A percentile compares a stretch with the other conserved stretches of the same genome.
phyloP scores from a whole-genome alignment of 2,888 invertebrate genomes.

The Syritta pipiens region DNA sequence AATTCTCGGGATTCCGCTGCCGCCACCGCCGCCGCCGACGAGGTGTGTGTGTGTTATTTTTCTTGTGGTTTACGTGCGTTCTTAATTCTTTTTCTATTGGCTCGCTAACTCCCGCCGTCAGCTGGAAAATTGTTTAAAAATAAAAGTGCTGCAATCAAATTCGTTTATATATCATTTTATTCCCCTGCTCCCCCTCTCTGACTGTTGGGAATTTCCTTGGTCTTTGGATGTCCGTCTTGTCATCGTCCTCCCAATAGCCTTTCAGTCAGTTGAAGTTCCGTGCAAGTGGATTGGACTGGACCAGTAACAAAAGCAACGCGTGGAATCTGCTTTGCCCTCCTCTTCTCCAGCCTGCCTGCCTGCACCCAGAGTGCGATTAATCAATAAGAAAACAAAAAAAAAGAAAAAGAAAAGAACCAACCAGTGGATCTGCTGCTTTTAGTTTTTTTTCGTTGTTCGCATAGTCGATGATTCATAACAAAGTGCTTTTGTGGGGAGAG shows the following conservation, averaged over 20 bases:
- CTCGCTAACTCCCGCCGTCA: neutral
- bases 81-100: neutral
- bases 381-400: slow-evolving; percentile 46
- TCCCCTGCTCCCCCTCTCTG: no score
- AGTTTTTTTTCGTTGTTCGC: slow-evolving; percentile 14
- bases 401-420: neutral
- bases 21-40: neutral
- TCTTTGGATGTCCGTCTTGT: no score
- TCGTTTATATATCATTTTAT: no score
- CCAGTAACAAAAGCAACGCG: slow-evolving; percentile 25
- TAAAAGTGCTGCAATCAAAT: slow-evolving; percentile 12
- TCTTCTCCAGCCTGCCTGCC: no score
- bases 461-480: slow-evolving; percentile 58
- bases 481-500: slow-evolving; percentile 38
- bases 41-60: slow-evolving; percentile 8
- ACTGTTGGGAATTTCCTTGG: no score
- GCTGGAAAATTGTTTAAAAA: slow-evolving; percentile 43
- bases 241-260: no score
- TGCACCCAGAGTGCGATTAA: slow-evolving; percentile 50
- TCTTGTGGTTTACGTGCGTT: slow-evolving; percentile 38
- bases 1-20: slow-evolving; percentile 14
- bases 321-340: slow-evolving; percentile 17
- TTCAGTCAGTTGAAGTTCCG: neutral
- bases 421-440: slow-evolving; percentile 29
- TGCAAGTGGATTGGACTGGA: slow-evolving; percentile 30